Conservation (phyloP, 2,797 vertebrate species). For the Clarias platycephalus region DNA sequence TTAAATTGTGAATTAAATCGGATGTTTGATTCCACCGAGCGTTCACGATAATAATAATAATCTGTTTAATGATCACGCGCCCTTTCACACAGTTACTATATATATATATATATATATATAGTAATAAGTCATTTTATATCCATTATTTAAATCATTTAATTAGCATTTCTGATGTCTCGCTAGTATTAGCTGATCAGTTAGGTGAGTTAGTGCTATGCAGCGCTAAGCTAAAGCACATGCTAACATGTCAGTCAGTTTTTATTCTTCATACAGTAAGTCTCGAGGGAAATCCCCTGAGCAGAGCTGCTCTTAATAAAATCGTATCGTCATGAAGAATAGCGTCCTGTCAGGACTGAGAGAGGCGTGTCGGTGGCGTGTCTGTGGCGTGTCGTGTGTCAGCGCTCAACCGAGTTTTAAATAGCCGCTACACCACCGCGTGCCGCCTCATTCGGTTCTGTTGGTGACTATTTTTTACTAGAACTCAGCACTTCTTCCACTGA, state of each 20-base stretch:
- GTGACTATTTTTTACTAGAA: not conserved
- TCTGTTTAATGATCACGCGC: not conserved
- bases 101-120: not conserved
- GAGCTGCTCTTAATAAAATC: not conserved
- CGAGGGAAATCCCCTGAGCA: not conserved
- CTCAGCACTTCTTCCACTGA: not conserved
- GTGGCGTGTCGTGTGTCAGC: no score
- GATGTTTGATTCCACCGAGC: not conserved
- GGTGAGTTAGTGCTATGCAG: not conserved
- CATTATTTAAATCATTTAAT: not conserved
- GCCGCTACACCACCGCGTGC: not conserved
- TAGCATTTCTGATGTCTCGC: not conserved
- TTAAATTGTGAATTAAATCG: not conserved
- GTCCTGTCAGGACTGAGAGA: not conserved
- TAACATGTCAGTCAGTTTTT: not conserved
- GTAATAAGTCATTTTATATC: not conserved
- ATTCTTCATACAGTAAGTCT: not conserved
- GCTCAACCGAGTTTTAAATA: not conserved
- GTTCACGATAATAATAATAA: not conserved
- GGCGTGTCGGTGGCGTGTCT: not conserved
- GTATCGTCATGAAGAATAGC: not conserved
- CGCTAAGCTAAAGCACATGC: not conserved
- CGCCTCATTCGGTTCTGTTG: not conserved
- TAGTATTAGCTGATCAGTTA: not conserved
- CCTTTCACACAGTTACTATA: no score